phyloP scores from a whole-genome alignment of 1,140 invertebrate species.

The Drosophila varians region DNA sequence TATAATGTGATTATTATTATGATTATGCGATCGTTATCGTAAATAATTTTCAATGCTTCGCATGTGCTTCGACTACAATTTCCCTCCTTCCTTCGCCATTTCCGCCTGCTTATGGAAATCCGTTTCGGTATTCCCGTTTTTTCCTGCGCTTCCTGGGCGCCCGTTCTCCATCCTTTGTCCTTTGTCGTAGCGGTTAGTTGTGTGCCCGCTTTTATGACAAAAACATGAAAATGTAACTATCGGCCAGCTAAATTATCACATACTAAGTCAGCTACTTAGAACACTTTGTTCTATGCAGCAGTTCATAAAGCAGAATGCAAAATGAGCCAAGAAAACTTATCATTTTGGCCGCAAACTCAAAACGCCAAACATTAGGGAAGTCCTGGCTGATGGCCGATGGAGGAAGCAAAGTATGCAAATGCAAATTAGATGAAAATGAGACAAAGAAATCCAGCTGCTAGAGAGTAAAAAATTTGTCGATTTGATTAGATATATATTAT shows the following conservation, averaged over 20 bases:
- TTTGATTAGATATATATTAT: not conserved
- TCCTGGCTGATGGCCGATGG: slow-evolving; percentile 8
- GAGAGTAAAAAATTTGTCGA: too few species aligned
- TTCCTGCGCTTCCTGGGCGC: slow-evolving; percentile 15
- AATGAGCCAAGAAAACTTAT: slow-evolving; percentile 32
- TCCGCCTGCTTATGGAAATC: slow-evolving; percentile 67
- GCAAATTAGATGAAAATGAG: slow-evolving; percentile 67
- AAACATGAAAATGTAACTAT: slow-evolving; percentile 79
- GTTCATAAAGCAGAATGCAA: slow-evolving; percentile 70
- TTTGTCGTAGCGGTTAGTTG: slow-evolving; percentile 17
- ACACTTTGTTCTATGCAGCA: slow-evolving; percentile 64
- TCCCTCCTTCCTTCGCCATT: slow-evolving; percentile 7
- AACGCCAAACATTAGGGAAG: not conserved
- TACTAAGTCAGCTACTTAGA: slow-evolving; percentile 78
- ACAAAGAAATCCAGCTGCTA: slow-evolving; percentile 36
- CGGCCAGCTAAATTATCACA: slow-evolving; percentile 74
- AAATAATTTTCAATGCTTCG: slow-evolving; percentile 80
- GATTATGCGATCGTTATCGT: slow-evolving; percentile 82
- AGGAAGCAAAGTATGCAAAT: slow-evolving; percentile 61
- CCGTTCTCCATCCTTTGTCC: slow-evolving; percentile 1
- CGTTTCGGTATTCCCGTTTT: slow-evolving; percentile 24
- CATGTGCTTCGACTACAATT: slow-evolving; percentile 72
- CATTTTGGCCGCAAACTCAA: slow-evolving; percentile 35
- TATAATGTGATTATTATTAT: slow-evolving; percentile 83
- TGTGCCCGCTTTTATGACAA: slow-evolving; percentile 40